Base-by-base conservation (phyloP, 30 jellyfish, hydroid and myxozoan species). In the Pelagia noctiluca region DNA sequence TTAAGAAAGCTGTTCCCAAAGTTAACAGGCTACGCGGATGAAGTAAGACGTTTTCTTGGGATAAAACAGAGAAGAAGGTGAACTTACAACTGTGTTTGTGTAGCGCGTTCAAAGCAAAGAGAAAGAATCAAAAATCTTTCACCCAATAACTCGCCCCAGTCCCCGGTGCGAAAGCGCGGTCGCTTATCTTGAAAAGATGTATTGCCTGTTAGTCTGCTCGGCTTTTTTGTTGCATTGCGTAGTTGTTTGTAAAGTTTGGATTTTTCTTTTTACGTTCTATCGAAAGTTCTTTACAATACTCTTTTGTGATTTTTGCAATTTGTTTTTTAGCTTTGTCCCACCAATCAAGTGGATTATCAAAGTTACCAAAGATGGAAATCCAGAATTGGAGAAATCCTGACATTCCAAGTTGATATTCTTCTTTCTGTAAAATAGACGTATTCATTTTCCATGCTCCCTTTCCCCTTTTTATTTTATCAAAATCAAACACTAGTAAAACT, bases 141-240 rank as follows among this genome's bases (percentile, higher is more conserved):
- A n/a, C n/a, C n/a, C n/a, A n/a, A n/a, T n/a, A n/a, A n/a, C n/a
- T n/a, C n/a, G n/a, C n/a, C n/a, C n/a, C n/a, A n/a, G n/a, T n/a
- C n/a, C n/a, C n/a, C n/a, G n/a, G n/a, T n/a, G n/a, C n/a, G n/a
- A n/a, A n/a, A n/a, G n/a, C n/a, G n/a, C n/a, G n/a, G n/a, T n/a
- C n/a, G n/a, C n/a, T n/a, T n/a, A n/a, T n/a, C n/a, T n/a, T n/a
- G n/a, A n/a, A n/a, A n/a, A n/a, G n/a, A n/a, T n/a, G n/a, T n/a
- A 42, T 42, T 42, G 57, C 16, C 57, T 42, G 57, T 42, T 16
- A 5, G 57, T 42, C 57, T 42, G 57, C 16, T 42, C 57, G 8
- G 57, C 57, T 42, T 42, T 42, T 42, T 42, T 42, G 57, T 42
- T 16, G 57, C 57, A 42, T 42, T 42, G 57, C 57, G 57, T 42